Evolutionary conservation across 1,140 invertebrate species (phyloP).

Genomic region (Bombus waltoni): DNA sequence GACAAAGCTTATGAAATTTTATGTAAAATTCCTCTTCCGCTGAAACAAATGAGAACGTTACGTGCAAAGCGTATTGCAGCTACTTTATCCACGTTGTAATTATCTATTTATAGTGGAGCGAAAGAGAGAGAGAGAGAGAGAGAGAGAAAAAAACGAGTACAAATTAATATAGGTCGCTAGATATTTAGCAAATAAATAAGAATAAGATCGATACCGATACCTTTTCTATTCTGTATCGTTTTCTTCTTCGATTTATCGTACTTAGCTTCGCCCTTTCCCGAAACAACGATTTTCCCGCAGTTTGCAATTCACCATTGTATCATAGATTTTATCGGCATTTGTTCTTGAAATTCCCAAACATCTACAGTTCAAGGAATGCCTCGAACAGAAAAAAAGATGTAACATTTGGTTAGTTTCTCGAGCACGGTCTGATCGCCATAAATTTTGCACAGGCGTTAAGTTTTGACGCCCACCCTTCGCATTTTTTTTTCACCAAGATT

Average conservation of each 20-base stretch:
- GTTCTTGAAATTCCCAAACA: background rate
- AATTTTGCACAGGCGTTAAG: background rate
- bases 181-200: background rate
- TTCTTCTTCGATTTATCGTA: background rate
- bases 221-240: too few relatives aligned
- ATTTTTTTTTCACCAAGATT: conserved; percentile 11
- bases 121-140: background rate
- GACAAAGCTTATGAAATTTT: background rate
- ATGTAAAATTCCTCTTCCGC: background rate
- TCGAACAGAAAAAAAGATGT: background rate
- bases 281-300: background rate
- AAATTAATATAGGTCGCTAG: background rate
- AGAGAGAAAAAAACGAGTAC: background rate
- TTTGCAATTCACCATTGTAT: too few relatives aligned
- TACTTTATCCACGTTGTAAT: background rate
- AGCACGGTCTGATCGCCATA: background rate
- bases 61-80: background rate
- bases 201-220: background rate
- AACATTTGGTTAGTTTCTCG: background rate
- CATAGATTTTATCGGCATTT: background rate
- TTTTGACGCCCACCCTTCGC: background rate
- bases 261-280: background rate
- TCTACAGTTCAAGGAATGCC: background rate
- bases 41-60: background rate
- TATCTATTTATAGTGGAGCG: background rate